Percentiles rank a stretch among this genome's conserved stretches.
These are phyloP conservation scores for Temnothorax nylanderi DNA, from an alignment of 1,140 invertebrate species.

Conservation along the genomic window DNA sequence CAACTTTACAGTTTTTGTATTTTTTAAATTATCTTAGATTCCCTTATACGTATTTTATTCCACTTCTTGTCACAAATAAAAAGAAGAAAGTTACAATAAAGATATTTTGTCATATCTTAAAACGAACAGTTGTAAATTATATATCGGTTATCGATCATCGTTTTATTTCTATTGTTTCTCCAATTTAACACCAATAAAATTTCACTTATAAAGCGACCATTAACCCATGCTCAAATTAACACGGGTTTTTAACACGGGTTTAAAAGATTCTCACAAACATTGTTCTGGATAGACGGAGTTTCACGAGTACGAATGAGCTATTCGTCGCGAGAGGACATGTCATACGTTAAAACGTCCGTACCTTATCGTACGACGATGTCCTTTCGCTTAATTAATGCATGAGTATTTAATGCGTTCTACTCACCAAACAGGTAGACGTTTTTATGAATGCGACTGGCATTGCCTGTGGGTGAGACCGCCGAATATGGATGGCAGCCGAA, in stretches of 20 bases:
- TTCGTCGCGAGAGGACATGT: not conserved
- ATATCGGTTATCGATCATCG: not conserved
- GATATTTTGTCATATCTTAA: not conserved
- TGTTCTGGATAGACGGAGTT: not conserved
- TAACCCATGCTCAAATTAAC: not conserved
- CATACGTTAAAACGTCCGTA: not conserved
- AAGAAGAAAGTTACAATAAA: not conserved
- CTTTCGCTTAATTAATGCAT: slow-evolving; percentile 22
- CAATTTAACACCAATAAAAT: not conserved
- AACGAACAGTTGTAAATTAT: not conserved
- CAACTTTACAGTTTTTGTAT: not conserved
- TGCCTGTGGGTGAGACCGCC: slow-evolving; percentile 73
- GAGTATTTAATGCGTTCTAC: slow-evolving; percentile 55
- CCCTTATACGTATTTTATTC: not conserved
- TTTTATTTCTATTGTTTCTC: not conserved
- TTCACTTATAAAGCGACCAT: not conserved
- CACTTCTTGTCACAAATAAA: not conserved
- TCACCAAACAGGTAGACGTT: slow-evolving; percentile 56
- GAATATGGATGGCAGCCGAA: slow-evolving; percentile 76
- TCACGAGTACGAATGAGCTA: not conserved
- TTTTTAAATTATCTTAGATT: not conserved
- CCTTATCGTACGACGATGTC: not conserved
- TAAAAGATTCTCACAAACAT: not conserved
- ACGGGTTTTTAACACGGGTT: not conserved
- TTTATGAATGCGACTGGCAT: slow-evolving; percentile 78